Conservation (phyloP, 1,140 invertebrate genomes). For the Dendroctonus valens region DNA sequence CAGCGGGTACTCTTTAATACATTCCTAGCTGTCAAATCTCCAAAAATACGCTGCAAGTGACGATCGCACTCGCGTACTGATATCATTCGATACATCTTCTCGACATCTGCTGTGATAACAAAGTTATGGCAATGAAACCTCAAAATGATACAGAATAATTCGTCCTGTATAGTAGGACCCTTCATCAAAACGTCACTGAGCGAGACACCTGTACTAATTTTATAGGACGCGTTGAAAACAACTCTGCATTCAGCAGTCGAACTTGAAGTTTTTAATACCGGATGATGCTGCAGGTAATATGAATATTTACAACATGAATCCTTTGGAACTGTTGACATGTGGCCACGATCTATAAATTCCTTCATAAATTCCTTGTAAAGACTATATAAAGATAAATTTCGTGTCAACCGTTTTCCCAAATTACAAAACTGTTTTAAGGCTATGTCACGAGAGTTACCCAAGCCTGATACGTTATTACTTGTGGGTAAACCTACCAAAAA, state of each 20-base stretch:
- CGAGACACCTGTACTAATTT: constrained; percentile 35
- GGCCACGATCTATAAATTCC: too few species aligned
- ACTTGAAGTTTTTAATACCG: constrained; percentile 37
- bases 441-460: too few species aligned
- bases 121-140: constrained; percentile 38
- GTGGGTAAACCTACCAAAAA: too few species aligned
- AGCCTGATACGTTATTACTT: too few species aligned
- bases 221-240: constrained; percentile 47
- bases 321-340: too few species aligned
- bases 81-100: constrained; percentile 11
- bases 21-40: constrained; percentile 11
- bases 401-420: too few species aligned
- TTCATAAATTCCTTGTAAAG: too few species aligned
- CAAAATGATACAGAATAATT: constrained; percentile 38
- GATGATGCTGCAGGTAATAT: neutral
- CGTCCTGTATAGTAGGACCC: constrained; percentile 42
- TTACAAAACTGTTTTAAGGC: too few species aligned
- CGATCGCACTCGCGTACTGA: constrained; percentile 5
- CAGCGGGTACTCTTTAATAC: constrained; percentile 29
- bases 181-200: constrained; percentile 47
- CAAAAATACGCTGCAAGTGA: constrained; percentile 32
- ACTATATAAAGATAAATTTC: too few species aligned
- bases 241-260: constrained; percentile 45
- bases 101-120: constrained; percentile 4
- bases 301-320: too few species aligned